Percentiles rank a stretch among this genome's conserved stretches.
These are phyloP conservation scores for Meles meles DNA, from an alignment of 2,113 vertebrate species.

Conservation along the genomic window DNA sequence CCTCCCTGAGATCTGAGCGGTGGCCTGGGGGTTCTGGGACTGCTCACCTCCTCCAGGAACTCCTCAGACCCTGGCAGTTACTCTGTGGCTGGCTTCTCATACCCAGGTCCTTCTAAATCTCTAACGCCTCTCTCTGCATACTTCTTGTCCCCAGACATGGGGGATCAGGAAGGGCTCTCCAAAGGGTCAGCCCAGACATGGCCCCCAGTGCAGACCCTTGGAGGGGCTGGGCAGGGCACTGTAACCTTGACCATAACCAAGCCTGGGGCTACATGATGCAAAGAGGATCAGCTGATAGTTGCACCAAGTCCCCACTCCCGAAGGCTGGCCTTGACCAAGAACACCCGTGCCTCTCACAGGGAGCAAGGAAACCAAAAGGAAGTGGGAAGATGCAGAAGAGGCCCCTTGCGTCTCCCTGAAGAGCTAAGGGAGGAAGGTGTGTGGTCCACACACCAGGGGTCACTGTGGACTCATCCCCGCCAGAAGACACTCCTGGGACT, in stretches of 20 bases:
- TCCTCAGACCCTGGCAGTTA: neutral
- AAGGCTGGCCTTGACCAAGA: neutral
- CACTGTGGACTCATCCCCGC: neutral
- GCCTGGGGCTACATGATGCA: neutral
- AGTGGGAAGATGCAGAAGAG: neutral
- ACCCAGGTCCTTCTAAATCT: neutral
- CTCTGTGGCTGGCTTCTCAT: neutral
- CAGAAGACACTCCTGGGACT: neutral
- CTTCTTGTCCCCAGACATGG: neutral
- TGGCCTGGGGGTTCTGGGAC: neutral
- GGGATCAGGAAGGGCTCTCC: neutral
- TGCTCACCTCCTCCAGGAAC: too few species aligned
- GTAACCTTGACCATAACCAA: neutral
- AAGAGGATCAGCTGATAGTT: too few species aligned
- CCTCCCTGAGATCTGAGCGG: neutral
- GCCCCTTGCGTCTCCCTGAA: neutral
- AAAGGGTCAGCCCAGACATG: neutral
- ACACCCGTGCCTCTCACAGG: neutral
- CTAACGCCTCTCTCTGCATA: neutral
- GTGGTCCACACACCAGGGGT: neutral
- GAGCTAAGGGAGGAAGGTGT: neutral
- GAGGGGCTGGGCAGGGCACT: accelerated
- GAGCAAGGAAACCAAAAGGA: neutral
- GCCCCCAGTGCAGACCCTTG: neutral
- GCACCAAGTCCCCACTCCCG: neutral